Evolutionary conservation across 2,888 invertebrate species (phyloP).

Genomic region (Polyploca ridens): DNA sequence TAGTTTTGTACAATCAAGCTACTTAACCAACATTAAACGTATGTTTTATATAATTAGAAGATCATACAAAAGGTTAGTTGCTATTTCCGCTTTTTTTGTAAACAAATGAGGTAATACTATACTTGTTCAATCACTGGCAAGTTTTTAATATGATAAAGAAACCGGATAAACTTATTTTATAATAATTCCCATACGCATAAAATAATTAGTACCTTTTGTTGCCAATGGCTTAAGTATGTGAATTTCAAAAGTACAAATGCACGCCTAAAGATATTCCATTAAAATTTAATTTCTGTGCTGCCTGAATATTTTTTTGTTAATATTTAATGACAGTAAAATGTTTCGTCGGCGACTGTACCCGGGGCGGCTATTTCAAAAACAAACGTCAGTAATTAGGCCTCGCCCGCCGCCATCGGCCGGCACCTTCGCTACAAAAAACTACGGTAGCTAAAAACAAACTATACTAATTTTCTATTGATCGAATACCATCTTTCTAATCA

Average conservation of each 20-base stretch:
- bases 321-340: slow-evolving; percentile 20
- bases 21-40: no score
- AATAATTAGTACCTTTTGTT: slow-evolving; percentile 3
- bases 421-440: slow-evolving; percentile 59
- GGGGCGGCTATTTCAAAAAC: slow-evolving; percentile 77
- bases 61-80: no score
- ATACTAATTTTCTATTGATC: slow-evolving; percentile 66
- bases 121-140: no score
- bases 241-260: neutral
- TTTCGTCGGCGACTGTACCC: slow-evolving; percentile 54
- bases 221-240: neutral
- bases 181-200: neutral
- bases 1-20: no score
- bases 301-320: slow-evolving; percentile 4
- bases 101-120: no score
- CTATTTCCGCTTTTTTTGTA: no score
- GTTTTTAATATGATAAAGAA: neutral
- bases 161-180: neutral
- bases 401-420: slow-evolving; percentile 53
- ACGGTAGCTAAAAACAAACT: slow-evolving; percentile 70
- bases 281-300: neutral
- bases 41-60: no score
- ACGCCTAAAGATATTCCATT: neutral
- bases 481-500: slow-evolving; percentile 54
- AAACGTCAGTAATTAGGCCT: slow-evolving; percentile 77